Percentiles rank a stretch among this genome's conserved stretches.
Conservation (phyloP, 1,140 invertebrate species). For the Drosophila ironensis region DNA sequence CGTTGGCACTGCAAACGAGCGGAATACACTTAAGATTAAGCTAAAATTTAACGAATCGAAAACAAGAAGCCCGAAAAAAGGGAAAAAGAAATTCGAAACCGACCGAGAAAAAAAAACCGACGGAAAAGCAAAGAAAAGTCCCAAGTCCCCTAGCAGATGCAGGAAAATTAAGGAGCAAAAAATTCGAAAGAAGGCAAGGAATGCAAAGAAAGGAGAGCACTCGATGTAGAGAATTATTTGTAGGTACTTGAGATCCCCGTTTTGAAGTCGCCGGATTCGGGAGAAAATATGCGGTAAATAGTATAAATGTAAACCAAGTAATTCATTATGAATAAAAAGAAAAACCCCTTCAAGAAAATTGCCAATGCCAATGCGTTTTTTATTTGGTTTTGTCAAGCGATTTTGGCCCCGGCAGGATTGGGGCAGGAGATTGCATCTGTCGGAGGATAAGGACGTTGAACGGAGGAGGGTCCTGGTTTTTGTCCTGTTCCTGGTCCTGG, state of each 20-base stretch:
- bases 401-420: too few relatives aligned
- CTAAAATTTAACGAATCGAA: slow-evolving; percentile 42
- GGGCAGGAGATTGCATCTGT: background rate
- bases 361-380: background rate
- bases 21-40: slow-evolving; percentile 48
- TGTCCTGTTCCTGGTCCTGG: too few relatives aligned
- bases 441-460: background rate
- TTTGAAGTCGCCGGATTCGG: background rate
- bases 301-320: slow-evolving; percentile 67
- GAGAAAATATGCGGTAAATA: slow-evolving; percentile 28
- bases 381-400: too few relatives aligned
- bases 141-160: slow-evolving; percentile 7
- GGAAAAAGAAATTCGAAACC: background rate
- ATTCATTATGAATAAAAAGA: slow-evolving; percentile 58
- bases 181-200: too few relatives aligned
- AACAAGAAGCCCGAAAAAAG: background rate
- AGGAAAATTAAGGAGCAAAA: slow-evolving; percentile 1
- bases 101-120: background rate
- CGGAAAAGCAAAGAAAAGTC: background rate
- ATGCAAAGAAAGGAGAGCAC: slow-evolving; percentile 42
- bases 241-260: slow-evolving; percentile 24
- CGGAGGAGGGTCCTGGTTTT: too few relatives aligned
- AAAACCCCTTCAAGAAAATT: slow-evolving; percentile 46
- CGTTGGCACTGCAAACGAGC: slow-evolving; percentile 12
- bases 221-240: slow-evolving; percentile 60